These are phyloP conservation scores for Tribolium freemani DNA, from an alignment of 2,888 invertebrate species.

Conservation along the genomic window DNA sequence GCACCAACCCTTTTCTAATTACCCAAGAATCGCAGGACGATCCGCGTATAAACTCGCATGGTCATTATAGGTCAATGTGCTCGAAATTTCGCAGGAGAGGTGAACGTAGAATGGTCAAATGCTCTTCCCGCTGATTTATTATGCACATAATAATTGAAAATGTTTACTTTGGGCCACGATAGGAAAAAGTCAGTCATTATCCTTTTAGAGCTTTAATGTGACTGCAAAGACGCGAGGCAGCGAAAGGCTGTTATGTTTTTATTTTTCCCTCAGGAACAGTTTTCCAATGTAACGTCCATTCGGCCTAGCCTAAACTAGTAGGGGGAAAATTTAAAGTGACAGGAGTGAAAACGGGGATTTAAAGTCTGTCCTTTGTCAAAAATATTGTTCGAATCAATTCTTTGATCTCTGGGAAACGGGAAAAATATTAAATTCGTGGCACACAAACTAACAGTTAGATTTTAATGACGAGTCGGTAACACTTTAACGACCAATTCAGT, in stretches of 20 bases:
- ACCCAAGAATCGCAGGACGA: no score
- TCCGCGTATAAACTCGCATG: conserved; percentile 1
- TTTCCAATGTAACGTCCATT: conserved; percentile 54
- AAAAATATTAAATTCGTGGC: conserved; percentile 8
- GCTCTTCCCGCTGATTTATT: conserved; percentile 30
- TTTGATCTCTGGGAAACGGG: not conserved
- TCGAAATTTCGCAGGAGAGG: conserved; percentile 26
- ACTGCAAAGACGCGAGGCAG: conserved; percentile 39
- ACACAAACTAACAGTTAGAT: conserved; percentile 37
- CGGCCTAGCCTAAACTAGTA: conserved; percentile 47
- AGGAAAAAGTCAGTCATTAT: conserved; percentile 42
- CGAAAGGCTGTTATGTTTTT: conserved; percentile 55
- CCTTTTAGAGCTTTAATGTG: conserved; percentile 39
- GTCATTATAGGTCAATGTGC: conserved; percentile 33
- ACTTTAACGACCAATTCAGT: conserved; percentile 44
- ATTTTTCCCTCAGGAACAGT: conserved; percentile 58
- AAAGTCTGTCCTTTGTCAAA: conserved; percentile 47
- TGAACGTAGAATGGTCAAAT: conserved; percentile 26
- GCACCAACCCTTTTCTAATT: not conserved
- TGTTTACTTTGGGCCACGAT: conserved; percentile 13
- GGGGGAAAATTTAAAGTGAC: conserved; percentile 53
- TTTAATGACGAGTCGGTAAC: conserved; percentile 39
- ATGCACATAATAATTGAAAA: conserved; percentile 33
- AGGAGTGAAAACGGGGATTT: conserved; percentile 50
- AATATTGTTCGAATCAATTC: conserved; percentile 20